Base-by-base conservation (phyloP, 2,888 invertebrate species). In the Leistus spinibarbis region DNA sequence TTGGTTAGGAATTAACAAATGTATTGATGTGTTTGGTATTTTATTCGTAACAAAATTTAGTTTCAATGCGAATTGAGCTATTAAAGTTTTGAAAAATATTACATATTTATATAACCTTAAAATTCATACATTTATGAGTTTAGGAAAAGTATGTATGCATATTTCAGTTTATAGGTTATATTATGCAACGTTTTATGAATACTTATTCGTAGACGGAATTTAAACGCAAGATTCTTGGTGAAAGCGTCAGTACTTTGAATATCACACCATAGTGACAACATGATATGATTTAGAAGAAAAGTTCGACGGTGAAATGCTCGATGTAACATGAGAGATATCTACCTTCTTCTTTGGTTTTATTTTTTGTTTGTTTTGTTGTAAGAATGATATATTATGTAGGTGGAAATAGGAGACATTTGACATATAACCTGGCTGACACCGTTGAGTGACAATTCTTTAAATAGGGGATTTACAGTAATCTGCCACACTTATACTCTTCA, bases 381-480 rank as follows among this genome's bases (percentile, higher is more conserved):
- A 40, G 67, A 73, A 67, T 73, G 73, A 73, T 73, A 67, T 73
- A 73, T 73, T 67, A 67, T 67, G 27, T 67, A 73, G 73, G 73
- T 73, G 60, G 22, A 40, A 60, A 56, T 64, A 73, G 67, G 53
- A 40, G 73, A 73, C 73, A 67, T 73, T 73, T 73, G 73, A 73
- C 67, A 67, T 67, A 73, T 73, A 64, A 23, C 53, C 53, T 60
- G 53, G 7, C 40, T 60, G 65, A 60, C 60, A 17, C 17, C 40
- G 57, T 67, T 60, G 73, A 73, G 67, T 73, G 73, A 73, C 73
- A 73, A 62, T 73, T 60, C 73, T 67, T 73, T 67, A 73, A 73
- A 67, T 60, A 67, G 73, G 67, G 67, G 67, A 67, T 73, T 73
- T 40, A 60, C 57, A 19, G 64, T 73, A 67, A 73, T 73, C 73